phyloP scores from a whole-genome alignment of 2,113 vertebrate genomes.

The Amphiprion ocellaris region DNA sequence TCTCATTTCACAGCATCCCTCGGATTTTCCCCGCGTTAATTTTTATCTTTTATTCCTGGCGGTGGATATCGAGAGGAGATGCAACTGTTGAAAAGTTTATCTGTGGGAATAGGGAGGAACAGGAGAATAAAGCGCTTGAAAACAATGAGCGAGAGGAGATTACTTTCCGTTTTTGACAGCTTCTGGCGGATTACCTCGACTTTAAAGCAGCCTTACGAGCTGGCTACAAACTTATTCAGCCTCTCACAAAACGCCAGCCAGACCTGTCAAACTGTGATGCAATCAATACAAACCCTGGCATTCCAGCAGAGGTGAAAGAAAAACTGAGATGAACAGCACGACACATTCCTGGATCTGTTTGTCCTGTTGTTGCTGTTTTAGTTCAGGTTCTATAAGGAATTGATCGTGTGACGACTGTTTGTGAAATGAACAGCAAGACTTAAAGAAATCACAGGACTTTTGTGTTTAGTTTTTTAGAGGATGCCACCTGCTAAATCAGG shows the following conservation, averaged over 20 bases:
- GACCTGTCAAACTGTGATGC: constrained; percentile 45
- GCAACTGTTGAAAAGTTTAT: constrained; percentile 28
- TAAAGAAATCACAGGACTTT: too few species aligned
- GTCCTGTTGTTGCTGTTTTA: not conserved
- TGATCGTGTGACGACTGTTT: not conserved
- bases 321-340: not conserved
- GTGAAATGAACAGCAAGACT: rapidly evolving
- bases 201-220: constrained; percentile 40
- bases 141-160: constrained; percentile 36
- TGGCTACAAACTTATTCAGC: constrained; percentile 31
- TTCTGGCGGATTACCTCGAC: constrained; percentile 41
- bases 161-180: constrained; percentile 45
- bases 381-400: not conserved
- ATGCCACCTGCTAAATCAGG: too few species aligned
- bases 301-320: constrained; percentile 19
- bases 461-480: too few species aligned
- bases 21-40: constrained; percentile 7
- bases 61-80: constrained; percentile 27
- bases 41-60: constrained; percentile 12
- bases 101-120: constrained; percentile 17
- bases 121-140: constrained; percentile 29
- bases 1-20: not conserved
- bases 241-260: constrained; percentile 24
- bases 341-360: not conserved
- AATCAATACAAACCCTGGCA: constrained; percentile 21